A percentile compares a stretch with the other conserved stretches of the same genome.
Evolutionary conservation across 1,140 invertebrate genomes (phyloP).

Genomic region (Achatina immaculata): DNA sequence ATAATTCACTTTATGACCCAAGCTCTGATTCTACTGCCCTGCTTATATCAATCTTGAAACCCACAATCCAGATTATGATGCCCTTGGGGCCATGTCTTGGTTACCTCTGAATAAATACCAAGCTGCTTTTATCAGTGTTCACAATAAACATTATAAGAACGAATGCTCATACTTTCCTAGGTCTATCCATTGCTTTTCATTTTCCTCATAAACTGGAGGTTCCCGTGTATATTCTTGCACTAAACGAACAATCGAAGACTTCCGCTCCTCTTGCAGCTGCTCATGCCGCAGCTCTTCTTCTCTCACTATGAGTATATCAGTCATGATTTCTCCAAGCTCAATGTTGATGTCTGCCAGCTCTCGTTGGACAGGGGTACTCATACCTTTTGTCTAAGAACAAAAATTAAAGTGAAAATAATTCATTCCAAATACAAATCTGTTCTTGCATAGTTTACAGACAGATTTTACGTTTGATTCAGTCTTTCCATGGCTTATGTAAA

Average conservation of each 20-base stretch:
- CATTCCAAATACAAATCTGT: no score
- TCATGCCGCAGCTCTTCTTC: slow-evolving; percentile 53
- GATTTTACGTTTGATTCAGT: no score
- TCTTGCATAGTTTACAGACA: no score
- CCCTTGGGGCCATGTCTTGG: no score
- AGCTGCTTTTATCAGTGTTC: no score
- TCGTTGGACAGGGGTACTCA: slow-evolving; percentile 62
- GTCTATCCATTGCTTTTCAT: slow-evolving; percentile 30
- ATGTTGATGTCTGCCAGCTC: slow-evolving; percentile 62
- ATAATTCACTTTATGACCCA: no score
- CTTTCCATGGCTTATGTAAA: no score
- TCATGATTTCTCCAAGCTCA: slow-evolving; percentile 56
- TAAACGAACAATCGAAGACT: slow-evolving; percentile 59
- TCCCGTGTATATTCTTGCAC: slow-evolving; percentile 64
- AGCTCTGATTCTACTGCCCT: no score
- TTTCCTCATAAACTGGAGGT: slow-evolving; percentile 50
- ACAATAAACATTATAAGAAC: no score
- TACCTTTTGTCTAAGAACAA: slow-evolving; percentile 19
- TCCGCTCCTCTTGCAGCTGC: slow-evolving; percentile 58
- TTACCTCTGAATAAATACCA: no score
- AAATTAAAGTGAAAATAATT: background rate
- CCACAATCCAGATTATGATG: no score
- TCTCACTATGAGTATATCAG: slow-evolving; percentile 59
- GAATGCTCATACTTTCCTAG: slow-evolving; percentile 3
- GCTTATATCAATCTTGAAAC: no score